Evolutionary conservation across 2,113 vertebrate genomes (phyloP).

Genomic region (Pteruthius melanotis): DNA sequence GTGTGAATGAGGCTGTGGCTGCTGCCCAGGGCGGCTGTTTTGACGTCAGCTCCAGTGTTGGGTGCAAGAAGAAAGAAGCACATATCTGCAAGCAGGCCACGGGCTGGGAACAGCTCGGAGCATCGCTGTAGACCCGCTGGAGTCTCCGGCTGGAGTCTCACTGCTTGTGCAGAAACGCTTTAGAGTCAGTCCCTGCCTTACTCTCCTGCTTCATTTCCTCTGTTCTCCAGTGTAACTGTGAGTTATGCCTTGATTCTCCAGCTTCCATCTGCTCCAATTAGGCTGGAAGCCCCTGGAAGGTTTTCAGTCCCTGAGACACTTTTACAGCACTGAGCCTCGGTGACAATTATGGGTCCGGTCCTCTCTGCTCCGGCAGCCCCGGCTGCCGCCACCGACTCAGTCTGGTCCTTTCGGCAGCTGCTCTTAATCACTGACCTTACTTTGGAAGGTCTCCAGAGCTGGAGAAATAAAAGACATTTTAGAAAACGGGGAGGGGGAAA

Average conservation of each 20-base stretch:
- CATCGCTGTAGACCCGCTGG: fast-evolving
- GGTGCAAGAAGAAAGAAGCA: background rate
- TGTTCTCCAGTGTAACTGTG: background rate
- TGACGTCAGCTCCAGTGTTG: background rate
- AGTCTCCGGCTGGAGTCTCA: background rate
- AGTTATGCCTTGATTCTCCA: background rate
- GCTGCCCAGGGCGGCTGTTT: background rate
- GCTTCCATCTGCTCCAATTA: background rate
- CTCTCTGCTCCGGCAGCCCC: background rate
- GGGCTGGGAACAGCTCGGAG: fast-evolving
- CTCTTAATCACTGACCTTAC: background rate
- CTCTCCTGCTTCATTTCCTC: background rate
- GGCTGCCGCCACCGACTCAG: background rate
- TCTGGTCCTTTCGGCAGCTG: background rate
- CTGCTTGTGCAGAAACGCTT: background rate
- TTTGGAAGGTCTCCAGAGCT: background rate
- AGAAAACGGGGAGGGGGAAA: background rate
- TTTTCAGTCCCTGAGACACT: background rate
- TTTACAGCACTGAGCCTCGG: background rate
- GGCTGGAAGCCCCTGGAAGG: background rate
- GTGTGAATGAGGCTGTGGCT: background rate
- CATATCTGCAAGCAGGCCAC: background rate
- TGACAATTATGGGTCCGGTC: background rate
- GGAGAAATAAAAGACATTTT: background rate
- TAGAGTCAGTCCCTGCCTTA: background rate